A percentile compares a stretch with the other conserved stretches of the same genome.
Evolutionary conservation across 2,113 vertebrate genomes (phyloP).

Genomic region (Mirza zaza): DNA sequence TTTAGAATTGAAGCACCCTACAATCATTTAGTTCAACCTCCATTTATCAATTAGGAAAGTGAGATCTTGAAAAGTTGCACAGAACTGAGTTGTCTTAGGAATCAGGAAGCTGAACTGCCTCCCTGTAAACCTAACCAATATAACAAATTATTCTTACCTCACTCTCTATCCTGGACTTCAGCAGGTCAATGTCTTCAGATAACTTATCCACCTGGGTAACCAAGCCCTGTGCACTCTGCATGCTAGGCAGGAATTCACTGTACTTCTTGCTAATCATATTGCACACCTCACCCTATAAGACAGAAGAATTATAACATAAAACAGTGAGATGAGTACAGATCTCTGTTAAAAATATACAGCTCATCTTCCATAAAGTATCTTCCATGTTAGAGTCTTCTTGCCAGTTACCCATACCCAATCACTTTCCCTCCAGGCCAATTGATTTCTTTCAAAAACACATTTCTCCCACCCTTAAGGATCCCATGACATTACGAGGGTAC

Average conservation of each 20-base stretch:
- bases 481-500: background rate
- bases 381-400: background rate
- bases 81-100: background rate
- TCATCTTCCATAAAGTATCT: background rate
- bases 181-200: conserved; percentile 86
- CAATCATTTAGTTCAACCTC: background rate
- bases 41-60: background rate
- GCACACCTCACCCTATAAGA: conserved; percentile 90
- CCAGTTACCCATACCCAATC: background rate
- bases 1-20: conserved; percentile 20
- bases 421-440: background rate
- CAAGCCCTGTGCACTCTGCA: conserved; percentile 90
- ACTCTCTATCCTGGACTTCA: conserved; percentile 89
- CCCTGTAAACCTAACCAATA: background rate
- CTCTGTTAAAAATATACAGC: background rate
- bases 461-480: background rate
- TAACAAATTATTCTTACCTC: conserved; percentile 85
- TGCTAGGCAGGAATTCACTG: conserved; percentile 92
- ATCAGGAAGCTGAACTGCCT: background rate
- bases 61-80: background rate
- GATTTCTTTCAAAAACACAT: conserved; percentile 34
- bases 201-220: conserved; percentile 88
- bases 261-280: conserved; percentile 94
- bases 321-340: background rate
- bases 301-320: background rate